These are phyloP conservation scores for Prorops nasuta DNA, from an alignment of 1,140 invertebrate genomes.

Conservation along the genomic window DNA sequence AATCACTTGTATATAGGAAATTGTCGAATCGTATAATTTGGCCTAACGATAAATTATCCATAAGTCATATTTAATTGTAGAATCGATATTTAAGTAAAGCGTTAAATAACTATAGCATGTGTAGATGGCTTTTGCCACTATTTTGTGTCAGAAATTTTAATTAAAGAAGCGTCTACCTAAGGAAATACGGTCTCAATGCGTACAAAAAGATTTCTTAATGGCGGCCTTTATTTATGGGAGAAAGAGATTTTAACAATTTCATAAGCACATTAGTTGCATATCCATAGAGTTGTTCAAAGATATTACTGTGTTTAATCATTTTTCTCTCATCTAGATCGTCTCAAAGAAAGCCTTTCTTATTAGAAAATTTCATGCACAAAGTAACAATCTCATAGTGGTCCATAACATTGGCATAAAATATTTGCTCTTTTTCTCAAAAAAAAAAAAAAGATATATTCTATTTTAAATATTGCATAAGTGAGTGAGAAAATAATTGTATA, in stretches of 20 bases:
- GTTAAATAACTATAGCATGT: no score
- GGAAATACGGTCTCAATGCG: no score
- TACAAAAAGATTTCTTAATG: no score
- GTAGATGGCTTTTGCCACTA: no score
- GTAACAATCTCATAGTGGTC: constrained; percentile 12
- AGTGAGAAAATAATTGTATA: constrained; percentile 1
- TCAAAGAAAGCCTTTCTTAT: constrained; percentile 24
- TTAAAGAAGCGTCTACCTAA: no score
- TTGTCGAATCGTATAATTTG: no score
- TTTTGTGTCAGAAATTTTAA: no score
- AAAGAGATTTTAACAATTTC: constrained; percentile 8
- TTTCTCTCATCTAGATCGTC: background rate
- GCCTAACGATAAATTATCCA: no score
- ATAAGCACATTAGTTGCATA: constrained; percentile 11
- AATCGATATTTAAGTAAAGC: no score
- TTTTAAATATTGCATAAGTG: constrained; percentile 37
- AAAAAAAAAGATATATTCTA: constrained; percentile 38
- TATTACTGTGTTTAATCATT: no score
- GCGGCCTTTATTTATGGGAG: background rate
- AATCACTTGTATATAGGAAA: no score
- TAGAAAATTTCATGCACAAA: constrained; percentile 21
- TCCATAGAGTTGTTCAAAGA: constrained; percentile 9
- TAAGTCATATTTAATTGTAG: no score
- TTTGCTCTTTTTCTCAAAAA: constrained; percentile 21
- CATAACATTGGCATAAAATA: background rate